Evolutionary conservation across 2,888 invertebrate species (phyloP), one percentile per base, ranked within the genome.

Genomic region (Tachystola acroxantha): DNA sequence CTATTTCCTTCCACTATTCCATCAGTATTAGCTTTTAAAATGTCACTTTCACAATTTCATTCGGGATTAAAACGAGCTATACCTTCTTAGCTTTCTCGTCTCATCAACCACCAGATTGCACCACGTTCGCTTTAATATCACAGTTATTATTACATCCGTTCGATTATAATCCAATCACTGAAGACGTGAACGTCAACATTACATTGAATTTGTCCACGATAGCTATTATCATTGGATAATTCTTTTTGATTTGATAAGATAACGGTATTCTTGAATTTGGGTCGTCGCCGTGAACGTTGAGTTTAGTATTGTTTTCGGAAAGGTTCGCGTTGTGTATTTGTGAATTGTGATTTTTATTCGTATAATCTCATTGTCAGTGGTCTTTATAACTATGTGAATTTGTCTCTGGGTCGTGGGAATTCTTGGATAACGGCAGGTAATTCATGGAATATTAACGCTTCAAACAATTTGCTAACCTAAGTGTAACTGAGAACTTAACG

Each of bases 171-270:
- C 25, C 25, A 32, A 31, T 31, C 10, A 26, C 13, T 36, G 7
- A 11, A 26, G 10, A 26, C n/a, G 7, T 20, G 24, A 32, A 19
- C 12, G 31, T 31, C 20, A 10, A 31, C n/a, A 19, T 10, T 16
- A 12, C 31, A 11, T 32, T 2, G 32, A 32, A 22, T 20, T 24
- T 13, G 24, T 24, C 9, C 12, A 12, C 20, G 32, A 32, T 32
- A 24, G 7, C 2, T 24, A 20, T 16, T 16, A 16, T 45, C 30
- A 40, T 45, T 43, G 25, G 50, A 50, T 60, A 54, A 39, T 39
- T 38, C 34, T 26, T n/a, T 37, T 46, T 42, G 24, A 48, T 45
- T 37, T 20, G 20, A 45, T 45, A 38, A 42, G 42, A 39, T 37
- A 36, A 33, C 28, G 13, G 11, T 32, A 33, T 33, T 37, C 31